These are phyloP conservation scores for Drosophila orena DNA, from an alignment of 1,140 invertebrate species.

Conservation along the genomic window DNA sequence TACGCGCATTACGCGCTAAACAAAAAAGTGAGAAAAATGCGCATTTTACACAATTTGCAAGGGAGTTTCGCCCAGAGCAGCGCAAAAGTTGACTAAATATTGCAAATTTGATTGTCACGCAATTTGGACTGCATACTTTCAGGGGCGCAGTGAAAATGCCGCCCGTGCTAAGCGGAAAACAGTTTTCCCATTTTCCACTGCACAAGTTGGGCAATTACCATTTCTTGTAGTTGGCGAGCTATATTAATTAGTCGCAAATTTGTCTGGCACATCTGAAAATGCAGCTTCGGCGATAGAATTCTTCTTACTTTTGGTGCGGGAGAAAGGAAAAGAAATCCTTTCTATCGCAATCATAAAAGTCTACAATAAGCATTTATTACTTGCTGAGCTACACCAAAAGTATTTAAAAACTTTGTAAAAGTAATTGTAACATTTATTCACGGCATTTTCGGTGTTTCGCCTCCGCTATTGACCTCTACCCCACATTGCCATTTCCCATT, in stretches of 20 bases:
- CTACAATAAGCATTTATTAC: too few species aligned
- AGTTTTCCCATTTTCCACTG: conserved; percentile 7
- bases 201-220: neutral
- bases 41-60: conserved; percentile 22
- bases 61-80: too few species aligned
- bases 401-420: neutral
- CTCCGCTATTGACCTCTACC: conserved; percentile 4
- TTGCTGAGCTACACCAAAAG: neutral
- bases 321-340: too few species aligned
- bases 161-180: conserved; percentile 22
- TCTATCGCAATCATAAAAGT: too few species aligned
- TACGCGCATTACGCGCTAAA: conserved; percentile 57
- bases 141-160: neutral
- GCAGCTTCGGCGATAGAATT: neutral
- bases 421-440: neutral
- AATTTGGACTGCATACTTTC: conserved; percentile 19
- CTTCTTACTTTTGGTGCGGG: neutral
- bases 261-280: neutral
- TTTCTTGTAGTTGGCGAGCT: neutral
- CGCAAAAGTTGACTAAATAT: conserved; percentile 37
- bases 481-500: too few species aligned
- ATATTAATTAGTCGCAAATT: neutral
- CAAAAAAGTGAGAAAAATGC: conserved; percentile 14
- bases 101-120: conserved; percentile 37
- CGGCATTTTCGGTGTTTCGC: neutral